Conservation (phyloP, 2,888 invertebrate genomes). For the Andrena bicolor region DNA sequence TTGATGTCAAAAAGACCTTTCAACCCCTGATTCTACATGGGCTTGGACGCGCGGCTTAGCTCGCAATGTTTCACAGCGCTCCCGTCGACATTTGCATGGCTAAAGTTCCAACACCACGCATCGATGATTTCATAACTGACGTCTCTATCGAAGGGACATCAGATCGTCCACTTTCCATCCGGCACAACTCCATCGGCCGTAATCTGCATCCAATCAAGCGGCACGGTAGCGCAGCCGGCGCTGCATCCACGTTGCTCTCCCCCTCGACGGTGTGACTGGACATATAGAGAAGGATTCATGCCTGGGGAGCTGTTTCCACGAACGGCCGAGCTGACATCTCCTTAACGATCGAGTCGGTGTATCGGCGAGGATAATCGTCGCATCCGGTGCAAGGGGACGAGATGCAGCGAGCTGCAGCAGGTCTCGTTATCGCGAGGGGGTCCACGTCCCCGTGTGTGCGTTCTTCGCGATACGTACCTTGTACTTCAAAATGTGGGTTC, state of each 20-base stretch:
- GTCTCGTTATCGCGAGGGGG: slow-evolving; percentile 65
- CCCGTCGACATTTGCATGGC: slow-evolving; percentile 32
- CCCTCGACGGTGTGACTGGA: slow-evolving; percentile 43
- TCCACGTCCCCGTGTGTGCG: slow-evolving; percentile 22
- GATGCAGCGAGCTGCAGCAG: slow-evolving; percentile 53
- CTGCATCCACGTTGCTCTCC: slow-evolving; percentile 24
- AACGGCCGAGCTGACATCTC: slow-evolving; percentile 75
- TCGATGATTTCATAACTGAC: slow-evolving; percentile 25
- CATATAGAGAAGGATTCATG: slow-evolving; percentile 63
- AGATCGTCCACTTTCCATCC: slow-evolving; percentile 48
- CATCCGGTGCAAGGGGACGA: slow-evolving; percentile 77
- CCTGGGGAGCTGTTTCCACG: slow-evolving; percentile 72
- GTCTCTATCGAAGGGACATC: slow-evolving; percentile 25
- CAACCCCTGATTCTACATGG: no score
- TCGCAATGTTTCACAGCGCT: slow-evolving; percentile 15
- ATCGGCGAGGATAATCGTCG: slow-evolving; percentile 81
- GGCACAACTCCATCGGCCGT: slow-evolving; percentile 57
- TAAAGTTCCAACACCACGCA: slow-evolving; percentile 10
- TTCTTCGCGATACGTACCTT: background rate
- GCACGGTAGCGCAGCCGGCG: slow-evolving; percentile 18
- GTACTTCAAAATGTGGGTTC: no score
- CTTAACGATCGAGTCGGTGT: slow-evolving; percentile 78
- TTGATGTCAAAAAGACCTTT: background rate
- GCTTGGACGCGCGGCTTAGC: background rate
- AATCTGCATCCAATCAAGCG: slow-evolving; percentile 64